Conservation (phyloP, 37 sponge, comb jelly and placozoan genomes). For the Geodia barretti region DNA sequence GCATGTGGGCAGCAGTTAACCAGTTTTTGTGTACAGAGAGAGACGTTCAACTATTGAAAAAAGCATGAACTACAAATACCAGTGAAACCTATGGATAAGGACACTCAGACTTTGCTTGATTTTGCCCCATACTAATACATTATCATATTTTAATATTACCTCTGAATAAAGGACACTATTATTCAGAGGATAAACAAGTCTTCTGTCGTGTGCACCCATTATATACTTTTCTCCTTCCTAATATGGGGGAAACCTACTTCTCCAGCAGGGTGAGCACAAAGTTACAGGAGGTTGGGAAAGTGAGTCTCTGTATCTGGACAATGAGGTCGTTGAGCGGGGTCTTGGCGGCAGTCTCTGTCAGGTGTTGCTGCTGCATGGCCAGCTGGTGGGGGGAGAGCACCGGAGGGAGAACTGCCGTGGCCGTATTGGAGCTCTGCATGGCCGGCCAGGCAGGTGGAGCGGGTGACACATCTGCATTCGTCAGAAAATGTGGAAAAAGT, state of each 20-base stretch:
- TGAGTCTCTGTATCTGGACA: conserved; percentile 16
- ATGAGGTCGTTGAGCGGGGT: conserved; percentile 10
- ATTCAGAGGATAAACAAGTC: too few species aligned
- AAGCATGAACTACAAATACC: too few species aligned
- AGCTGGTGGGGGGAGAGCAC: neutral
- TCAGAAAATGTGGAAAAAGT: neutral
- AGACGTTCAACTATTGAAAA: too few species aligned
- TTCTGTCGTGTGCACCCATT: too few species aligned
- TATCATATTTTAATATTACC: too few species aligned
- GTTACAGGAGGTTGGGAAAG: conserved; percentile 46
- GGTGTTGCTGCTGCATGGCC: conserved; percentile 14
- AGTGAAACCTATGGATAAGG: too few species aligned
- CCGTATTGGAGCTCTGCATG: neutral
- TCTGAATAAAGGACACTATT: too few species aligned
- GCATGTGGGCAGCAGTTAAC: too few species aligned
- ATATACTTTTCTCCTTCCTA: too few species aligned
- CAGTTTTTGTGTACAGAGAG: too few species aligned
- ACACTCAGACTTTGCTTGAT: too few species aligned
- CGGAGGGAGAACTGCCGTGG: neutral
- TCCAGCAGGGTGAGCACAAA: conserved; percentile 47
- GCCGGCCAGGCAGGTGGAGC: neutral
- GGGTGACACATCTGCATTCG: neutral
- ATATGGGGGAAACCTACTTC: conserved; percentile 9
- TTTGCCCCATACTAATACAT: too few species aligned
- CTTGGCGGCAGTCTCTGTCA: neutral